Conservation (phyloP, 2,113 vertebrate genomes). For the Notarius lentiginosus region DNA sequence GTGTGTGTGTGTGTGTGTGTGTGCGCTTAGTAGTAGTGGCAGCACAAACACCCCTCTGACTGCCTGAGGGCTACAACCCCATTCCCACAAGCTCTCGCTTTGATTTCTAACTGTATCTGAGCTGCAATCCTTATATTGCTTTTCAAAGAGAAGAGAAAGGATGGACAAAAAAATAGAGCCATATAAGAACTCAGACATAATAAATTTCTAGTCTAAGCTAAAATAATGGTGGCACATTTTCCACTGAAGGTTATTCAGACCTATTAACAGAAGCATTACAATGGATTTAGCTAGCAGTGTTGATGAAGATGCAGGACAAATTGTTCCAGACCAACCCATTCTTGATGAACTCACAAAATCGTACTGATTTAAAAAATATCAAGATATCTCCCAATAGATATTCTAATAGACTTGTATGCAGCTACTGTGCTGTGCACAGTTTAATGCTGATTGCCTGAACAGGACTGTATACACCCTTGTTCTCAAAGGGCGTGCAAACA, state of each 20-base stretch:
- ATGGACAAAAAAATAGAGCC: background rate
- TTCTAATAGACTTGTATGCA: background rate
- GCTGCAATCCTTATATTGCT: background rate
- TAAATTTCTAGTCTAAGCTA: background rate
- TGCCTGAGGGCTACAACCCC: slow-evolving; percentile 22
- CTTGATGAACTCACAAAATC: background rate
- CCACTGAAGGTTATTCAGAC: background rate
- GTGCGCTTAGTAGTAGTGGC: background rate
- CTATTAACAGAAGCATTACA: background rate
- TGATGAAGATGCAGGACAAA: background rate
- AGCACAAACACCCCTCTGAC: background rate
- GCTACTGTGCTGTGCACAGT: background rate
- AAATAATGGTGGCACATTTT: background rate
- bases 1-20: background rate
- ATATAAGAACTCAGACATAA: background rate
- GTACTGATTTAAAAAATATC: background rate
- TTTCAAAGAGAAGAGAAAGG: no score
- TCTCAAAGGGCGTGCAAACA: background rate
- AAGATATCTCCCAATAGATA: background rate
- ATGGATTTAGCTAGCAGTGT: background rate
- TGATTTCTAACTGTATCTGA: slow-evolving; percentile 14
- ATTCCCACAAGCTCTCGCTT: background rate
- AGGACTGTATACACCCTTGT: background rate
- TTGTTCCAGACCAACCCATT: background rate
- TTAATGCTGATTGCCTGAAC: background rate